phyloP scores from a whole-genome alignment of 2,888 invertebrate species.

The Synergus laeviventris region DNA sequence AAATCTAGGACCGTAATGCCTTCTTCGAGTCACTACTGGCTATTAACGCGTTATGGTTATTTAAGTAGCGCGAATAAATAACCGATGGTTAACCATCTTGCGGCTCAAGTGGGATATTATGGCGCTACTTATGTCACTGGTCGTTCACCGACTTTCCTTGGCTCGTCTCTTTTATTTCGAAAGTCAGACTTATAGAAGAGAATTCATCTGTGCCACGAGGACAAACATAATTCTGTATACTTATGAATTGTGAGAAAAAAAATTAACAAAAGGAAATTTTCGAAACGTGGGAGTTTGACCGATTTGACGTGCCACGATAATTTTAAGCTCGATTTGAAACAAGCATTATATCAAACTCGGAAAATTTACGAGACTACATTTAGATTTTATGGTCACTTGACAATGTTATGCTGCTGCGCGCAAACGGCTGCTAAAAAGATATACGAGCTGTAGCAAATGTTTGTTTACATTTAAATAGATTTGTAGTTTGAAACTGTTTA shows the following conservation, averaged over 20 bases:
- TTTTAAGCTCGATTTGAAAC: slow-evolving; percentile 14
- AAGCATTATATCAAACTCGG: not conserved
- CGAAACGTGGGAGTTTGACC: not conserved
- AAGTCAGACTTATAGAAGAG: not conserved
- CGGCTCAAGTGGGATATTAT: slow-evolving; percentile 42
- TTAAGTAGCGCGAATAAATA: slow-evolving; percentile 70
- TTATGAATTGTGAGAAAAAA: not conserved
- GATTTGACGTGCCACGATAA: not conserved
- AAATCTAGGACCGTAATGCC: slow-evolving; percentile 60
- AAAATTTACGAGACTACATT: slow-evolving; percentile 21
- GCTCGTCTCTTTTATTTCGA: not conserved
- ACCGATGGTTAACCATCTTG: slow-evolving; percentile 61
- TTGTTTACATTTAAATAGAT: slow-evolving; percentile 39
- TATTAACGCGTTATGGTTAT: slow-evolving; percentile 71
- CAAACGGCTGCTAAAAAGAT: slow-evolving; percentile 20
- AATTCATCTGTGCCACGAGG: not conserved
- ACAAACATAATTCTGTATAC: not conserved
- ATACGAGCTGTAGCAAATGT: slow-evolving; percentile 17
- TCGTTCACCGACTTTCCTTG: slow-evolving; percentile 16
- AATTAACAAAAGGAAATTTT: not conserved
- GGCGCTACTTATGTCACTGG: slow-evolving; percentile 23
- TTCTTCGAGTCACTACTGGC: slow-evolving; percentile 58
- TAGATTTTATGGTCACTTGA: slow-evolving; percentile 24
- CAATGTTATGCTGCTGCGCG: slow-evolving; percentile 23
- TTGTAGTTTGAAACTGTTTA: not conserved